These are phyloP conservation scores for Falco punctatus DNA, from an alignment of 2,113 vertebrate species.

Conservation along the genomic window DNA sequence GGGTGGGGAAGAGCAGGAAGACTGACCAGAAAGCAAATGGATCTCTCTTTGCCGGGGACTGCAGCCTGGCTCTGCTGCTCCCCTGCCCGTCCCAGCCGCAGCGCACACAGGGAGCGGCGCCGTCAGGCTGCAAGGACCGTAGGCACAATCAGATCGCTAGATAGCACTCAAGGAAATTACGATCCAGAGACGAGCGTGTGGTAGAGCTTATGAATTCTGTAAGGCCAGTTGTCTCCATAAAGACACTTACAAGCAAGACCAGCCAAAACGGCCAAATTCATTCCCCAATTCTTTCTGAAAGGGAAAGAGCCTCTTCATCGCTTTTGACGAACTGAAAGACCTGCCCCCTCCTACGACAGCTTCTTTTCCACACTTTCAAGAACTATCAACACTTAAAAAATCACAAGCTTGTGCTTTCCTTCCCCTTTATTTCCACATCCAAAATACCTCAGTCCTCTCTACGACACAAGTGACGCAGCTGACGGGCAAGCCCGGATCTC, in stretches of 20 bases:
- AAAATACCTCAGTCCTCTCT: conserved; percentile 5
- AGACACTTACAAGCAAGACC: background rate
- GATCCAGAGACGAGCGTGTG: background rate
- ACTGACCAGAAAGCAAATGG: background rate
- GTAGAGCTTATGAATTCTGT: background rate
- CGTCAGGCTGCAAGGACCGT: background rate
- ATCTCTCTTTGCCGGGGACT: background rate
- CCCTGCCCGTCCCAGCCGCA: background rate
- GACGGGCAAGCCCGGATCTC: conserved; percentile 18
- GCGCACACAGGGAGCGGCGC: background rate
- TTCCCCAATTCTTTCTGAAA: background rate
- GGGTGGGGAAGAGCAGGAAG: background rate
- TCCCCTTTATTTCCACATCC: conserved; percentile 32
- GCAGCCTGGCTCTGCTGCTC: background rate
- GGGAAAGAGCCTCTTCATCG: conserved; percentile 8
- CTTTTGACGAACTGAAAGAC: background rate
- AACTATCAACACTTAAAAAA: background rate
- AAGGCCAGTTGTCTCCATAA: background rate
- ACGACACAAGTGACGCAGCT: conserved; percentile 12
- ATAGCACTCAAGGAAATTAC: conserved; percentile 1
- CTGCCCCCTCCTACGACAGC: conserved; percentile 6
- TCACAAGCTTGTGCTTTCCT: conserved; percentile 19
- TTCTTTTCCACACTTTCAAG: conserved; percentile 12
- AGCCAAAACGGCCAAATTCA: conserved; percentile 25
- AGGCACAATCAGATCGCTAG: background rate